Evolutionary conservation across 2,888 invertebrate genomes (phyloP), one percentile per base, ranked within the genome.

Genomic region (Agonum fuliginosum): DNA sequence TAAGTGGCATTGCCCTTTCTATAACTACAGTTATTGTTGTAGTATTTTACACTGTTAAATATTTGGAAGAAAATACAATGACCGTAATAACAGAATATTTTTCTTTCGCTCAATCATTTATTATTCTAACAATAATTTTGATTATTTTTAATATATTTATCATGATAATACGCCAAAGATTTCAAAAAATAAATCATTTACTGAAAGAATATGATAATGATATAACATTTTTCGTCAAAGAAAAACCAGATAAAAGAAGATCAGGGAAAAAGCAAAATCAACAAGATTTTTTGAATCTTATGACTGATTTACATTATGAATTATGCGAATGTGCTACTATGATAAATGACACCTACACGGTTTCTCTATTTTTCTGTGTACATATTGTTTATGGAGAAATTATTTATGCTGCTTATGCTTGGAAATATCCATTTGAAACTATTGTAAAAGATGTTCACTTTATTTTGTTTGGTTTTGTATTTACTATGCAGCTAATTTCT

Each of bases 311-410:
- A 12, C 75, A 75, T 48, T 75, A 75, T 37, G 67, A 46, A 19
- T 37, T 75, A 48, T 75, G 75, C 20, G 75, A 75, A 51, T 75
- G 75, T 24, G 67, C 75, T 14, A 34, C 34, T 12, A 65, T 51
- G 48, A 34, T 75, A 14, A 75, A 75, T 37, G 51, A 75, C 22
- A 67, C 65, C 3, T 75, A 24, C 22, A 75, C 67, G 1, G 67
- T 75, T 3, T 37, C 67, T 10, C 20, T 75, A 30, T 75, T 75
- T 67, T 75, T 75, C 22, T 75, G 75, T 10, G 75, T 75, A 4
- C 75, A 75, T 51, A 67, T 75, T 27, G 75, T 75, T 10, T 75
- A 75, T 75, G 75, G 67, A 22, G 75, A 75, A 34, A 75, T 75
- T 51, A 75, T 75, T 51, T 75, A 67, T 22, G 67, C 41, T 4